Percentiles rank a stretch among this genome's conserved stretches.
Conservation (phyloP, 1,140 invertebrate species). For the Nylanderia fulva region DNA sequence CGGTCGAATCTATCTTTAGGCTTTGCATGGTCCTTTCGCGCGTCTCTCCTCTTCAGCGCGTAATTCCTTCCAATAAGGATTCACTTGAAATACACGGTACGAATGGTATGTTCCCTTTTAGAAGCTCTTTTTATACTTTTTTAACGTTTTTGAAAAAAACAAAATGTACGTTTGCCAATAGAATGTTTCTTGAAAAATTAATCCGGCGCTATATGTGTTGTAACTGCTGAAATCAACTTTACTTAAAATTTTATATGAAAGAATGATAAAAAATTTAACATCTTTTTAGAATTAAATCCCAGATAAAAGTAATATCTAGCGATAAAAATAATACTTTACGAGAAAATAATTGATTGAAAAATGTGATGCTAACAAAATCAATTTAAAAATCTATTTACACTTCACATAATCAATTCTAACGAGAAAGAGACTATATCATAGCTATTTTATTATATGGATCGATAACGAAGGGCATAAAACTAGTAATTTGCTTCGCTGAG, state of each 20-base stretch:
- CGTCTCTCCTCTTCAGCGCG: conserved; percentile 47
- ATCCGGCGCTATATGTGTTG: not conserved
- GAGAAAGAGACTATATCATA: not conserved
- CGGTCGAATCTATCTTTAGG: conserved; percentile 67
- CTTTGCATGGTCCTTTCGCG: conserved; percentile 61
- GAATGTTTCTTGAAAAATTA: not conserved
- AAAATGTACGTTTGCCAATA: not conserved
- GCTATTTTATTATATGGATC: not conserved
- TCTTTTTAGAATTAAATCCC: not conserved
- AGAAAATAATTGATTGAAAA: not conserved
- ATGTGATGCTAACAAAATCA: not conserved
- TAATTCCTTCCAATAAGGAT: conserved; percentile 42
- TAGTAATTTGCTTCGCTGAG: not conserved
- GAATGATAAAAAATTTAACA: not conserved
- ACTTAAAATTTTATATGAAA: not conserved
- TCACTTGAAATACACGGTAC: conserved; percentile 39
- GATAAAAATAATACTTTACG: not conserved
- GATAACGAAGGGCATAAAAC: not conserved
- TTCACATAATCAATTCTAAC: not conserved
- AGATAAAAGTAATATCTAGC: not conserved
- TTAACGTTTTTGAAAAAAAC: not conserved
- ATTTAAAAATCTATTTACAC: not conserved
- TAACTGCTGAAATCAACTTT: not conserved
- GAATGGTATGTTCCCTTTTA: conserved; percentile 6
- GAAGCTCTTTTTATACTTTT: not conserved